Percentiles rank a stretch among this genome's conserved stretches.
phyloP scores from a whole-genome alignment of 2,797 vertebrate species.

The Acropternis orthonyx region DNA sequence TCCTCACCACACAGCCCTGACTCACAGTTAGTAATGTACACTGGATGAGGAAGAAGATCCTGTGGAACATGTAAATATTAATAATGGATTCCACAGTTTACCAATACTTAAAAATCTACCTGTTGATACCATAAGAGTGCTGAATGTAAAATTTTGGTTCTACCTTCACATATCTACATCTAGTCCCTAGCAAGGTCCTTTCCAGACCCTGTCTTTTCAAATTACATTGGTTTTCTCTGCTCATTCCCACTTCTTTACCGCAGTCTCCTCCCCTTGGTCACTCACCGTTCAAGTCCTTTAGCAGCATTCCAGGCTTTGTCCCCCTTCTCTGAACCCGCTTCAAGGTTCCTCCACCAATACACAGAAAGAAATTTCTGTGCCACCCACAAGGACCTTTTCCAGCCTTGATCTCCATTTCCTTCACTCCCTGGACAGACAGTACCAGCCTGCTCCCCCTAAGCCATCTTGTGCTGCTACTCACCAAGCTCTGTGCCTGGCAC shows the following conservation, averaged over 20 bases:
- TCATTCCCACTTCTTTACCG: not conserved
- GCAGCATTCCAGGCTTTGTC: not conserved
- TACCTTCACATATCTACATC: not conserved
- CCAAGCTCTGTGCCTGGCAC: not conserved
- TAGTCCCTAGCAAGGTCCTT: not conserved
- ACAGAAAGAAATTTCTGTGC: not conserved
- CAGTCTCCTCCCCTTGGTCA: not conserved
- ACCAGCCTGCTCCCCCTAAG: not conserved
- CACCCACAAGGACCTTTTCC: not conserved
- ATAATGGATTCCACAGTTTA: not conserved
- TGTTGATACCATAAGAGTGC: not conserved
- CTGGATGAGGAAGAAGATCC: not conserved
- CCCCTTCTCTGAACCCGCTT: not conserved
- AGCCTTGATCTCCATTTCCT: not conserved
- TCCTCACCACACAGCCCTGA: not conserved
- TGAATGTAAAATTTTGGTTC: not conserved
- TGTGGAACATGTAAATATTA: not conserved
- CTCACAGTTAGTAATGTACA: not conserved
- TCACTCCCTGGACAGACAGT: not conserved
- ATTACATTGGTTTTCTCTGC: not conserved
- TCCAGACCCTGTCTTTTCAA: not conserved
- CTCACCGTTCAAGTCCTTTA: not conserved
- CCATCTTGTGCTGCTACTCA: not conserved
- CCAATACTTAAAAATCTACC: not conserved
- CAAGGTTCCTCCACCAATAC: not conserved